Evolutionary conservation across 2,888 invertebrate genomes (phyloP).

Genomic region (Orthosia cruda): DNA sequence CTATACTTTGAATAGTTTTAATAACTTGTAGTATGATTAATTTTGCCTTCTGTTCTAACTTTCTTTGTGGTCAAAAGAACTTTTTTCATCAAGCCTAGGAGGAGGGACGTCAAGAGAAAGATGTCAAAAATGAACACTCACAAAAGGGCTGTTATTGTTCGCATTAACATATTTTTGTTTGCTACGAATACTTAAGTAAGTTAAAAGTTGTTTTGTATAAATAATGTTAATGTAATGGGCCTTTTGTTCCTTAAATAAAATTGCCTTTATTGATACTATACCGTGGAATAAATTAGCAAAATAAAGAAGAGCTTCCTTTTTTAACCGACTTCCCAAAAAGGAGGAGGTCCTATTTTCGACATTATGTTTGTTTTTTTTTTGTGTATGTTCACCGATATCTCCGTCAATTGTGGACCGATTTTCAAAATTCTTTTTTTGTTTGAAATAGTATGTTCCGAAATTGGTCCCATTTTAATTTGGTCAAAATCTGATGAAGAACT

Average conservation of each 20-base stretch:
- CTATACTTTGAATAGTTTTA: too few species aligned
- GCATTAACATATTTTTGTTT: conserved; percentile 63
- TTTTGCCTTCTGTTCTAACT: conserved; percentile 8
- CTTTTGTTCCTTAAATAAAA: conserved; percentile 17
- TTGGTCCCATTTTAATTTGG: too few species aligned
- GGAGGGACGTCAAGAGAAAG: conserved; percentile 26
- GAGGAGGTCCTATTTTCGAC: too few species aligned
- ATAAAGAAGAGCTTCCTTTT: background rate
- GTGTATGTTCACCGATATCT: too few species aligned
- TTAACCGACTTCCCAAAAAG: too few species aligned
- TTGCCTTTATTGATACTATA: background rate
- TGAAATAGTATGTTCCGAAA: too few species aligned
- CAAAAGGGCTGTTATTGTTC: conserved; percentile 60
- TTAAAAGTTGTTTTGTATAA: conserved; percentile 45
- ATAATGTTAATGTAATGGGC: conserved; percentile 23
- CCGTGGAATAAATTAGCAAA: background rate
- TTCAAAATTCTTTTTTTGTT: too few species aligned
- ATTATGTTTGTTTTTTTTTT: too few species aligned
- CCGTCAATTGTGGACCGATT: too few species aligned
- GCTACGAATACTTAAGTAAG: conserved; percentile 31
- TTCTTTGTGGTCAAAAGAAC: conserved; percentile 36
- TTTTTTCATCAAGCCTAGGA: conserved; percentile 67
- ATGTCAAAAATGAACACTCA: conserved; percentile 58
- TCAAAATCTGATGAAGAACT: too few species aligned
- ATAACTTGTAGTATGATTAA: background rate